Base-by-base conservation (phyloP, 2,888 invertebrate species). In the Colostygia pectinataria region DNA sequence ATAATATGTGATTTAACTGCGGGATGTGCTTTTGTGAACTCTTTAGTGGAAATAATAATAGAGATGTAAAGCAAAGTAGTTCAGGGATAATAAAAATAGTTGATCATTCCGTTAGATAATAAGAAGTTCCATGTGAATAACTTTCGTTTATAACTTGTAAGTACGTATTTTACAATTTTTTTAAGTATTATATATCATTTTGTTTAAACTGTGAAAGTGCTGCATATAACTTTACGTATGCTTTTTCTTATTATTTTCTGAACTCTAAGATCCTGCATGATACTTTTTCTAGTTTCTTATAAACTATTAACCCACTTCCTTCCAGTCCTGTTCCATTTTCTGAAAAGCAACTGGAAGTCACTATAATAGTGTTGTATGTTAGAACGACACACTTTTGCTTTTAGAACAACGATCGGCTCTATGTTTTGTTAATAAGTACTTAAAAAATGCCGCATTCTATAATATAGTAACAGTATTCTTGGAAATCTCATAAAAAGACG, bases 1-100 rank as follows among this genome's bases (percentile, higher is more conserved):
- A 54, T 71, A 76, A 80, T 78, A 75, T 77, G 65, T 75, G 79
- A 79, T 80, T 80, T 78, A 70, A 77, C 77, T 77, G 72, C 68
- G 66, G 75, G 70, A 66, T 66, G 53, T 63, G 58, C 64, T 57
- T 66, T 68, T 71, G 66, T 68, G 59, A 63, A 71, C 58, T 63
- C 47, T 56, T 63, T 61, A 59, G 51, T 63, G 48, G 45, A 45
- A 51, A 59, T 64, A 57, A 65, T 67, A 65, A 65, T 65, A 55
- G 57, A 53, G 56, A 54, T 51, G 46, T 56, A 42, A 49, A 38
- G 32, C 33, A 55, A 57, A 54, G 40, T 52, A 53, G 46, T 54
- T 54, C 18, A 43, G 53, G 53, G 39, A 43, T 52, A 57, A 60
- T 60, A 55, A 47, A 48, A 52, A 38, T 48, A 50, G 8, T 38